phyloP scores from a whole-genome alignment of 2,797 vertebrate genomes.

The Sparidentex hasta region DNA sequence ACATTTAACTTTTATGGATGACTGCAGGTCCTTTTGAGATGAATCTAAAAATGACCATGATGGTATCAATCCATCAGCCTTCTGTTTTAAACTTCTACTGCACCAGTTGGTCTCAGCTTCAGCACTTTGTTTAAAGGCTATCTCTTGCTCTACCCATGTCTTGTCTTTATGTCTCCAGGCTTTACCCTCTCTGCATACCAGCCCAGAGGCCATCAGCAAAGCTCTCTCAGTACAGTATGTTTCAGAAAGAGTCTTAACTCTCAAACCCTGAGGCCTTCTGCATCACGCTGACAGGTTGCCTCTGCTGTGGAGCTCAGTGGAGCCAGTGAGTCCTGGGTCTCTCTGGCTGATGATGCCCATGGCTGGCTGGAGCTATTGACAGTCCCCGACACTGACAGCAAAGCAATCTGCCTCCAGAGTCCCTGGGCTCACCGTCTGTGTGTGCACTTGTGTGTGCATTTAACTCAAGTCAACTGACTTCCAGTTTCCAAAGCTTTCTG shows the following conservation, averaged over 20 bases:
- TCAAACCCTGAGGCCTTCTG: slow-evolving; percentile 21
- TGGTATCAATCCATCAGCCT: slow-evolving; percentile 5
- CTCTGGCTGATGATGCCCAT: slow-evolving; percentile 60
- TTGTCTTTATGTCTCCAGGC: slow-evolving; percentile 1
- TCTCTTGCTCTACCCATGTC: slow-evolving; percentile 12
- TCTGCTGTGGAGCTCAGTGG: slow-evolving; percentile 59
- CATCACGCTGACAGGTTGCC: slow-evolving; percentile 50
- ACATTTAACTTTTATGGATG: slow-evolving; percentile 33
- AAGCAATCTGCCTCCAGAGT: slow-evolving; percentile 69
- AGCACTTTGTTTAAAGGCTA: not conserved
- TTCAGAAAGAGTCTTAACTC: slow-evolving; percentile 47
- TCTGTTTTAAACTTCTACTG: not conserved
- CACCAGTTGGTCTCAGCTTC: not conserved
- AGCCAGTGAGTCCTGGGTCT: slow-evolving; percentile 70
- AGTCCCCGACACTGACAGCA: slow-evolving; percentile 70
- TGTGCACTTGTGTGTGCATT: slow-evolving; percentile 57
- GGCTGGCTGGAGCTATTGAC: slow-evolving; percentile 75
- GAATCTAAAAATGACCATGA: slow-evolving; percentile 22
- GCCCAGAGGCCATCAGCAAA: slow-evolving; percentile 19
- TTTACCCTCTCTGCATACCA: slow-evolving; percentile 24
- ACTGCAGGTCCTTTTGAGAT: slow-evolving; percentile 24
- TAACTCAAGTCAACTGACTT: slow-evolving; percentile 67
- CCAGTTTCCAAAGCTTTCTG: slow-evolving; percentile 65
- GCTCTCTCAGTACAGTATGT: slow-evolving; percentile 15
- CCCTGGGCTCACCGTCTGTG: slow-evolving; percentile 51